These are phyloP conservation scores for Ecdyonurus torrentis DNA, from an alignment of 2,888 invertebrate genomes.

Conservation along the genomic window DNA sequence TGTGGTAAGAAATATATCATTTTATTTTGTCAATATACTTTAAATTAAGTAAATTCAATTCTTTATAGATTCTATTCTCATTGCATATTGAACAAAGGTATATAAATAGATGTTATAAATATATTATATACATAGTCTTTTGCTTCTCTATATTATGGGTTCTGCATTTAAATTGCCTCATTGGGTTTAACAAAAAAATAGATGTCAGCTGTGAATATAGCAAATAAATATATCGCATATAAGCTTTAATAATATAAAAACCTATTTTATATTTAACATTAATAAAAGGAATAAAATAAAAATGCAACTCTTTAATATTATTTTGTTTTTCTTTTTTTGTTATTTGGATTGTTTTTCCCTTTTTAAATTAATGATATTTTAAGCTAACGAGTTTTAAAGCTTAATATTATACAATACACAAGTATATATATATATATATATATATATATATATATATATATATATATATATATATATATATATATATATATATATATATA, in stretches of 20 bases:
- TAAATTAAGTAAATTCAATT: no score
- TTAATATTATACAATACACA: background rate
- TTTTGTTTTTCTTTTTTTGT: background rate
- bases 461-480: no score
- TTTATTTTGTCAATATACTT: no score
- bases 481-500: no score
- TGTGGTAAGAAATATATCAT: no score
- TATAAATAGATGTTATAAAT: no score
- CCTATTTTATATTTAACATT: background rate
- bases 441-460: background rate
- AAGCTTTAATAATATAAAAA: background rate
- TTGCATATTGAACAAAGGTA: no score
- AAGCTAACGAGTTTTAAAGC: background rate
- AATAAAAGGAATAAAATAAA: background rate
- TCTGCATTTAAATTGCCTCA: background rate
- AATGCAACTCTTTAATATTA: background rate
- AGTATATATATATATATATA: background rate
- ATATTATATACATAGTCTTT: no score
- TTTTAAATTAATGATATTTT: no score
- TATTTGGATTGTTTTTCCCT: background rate
- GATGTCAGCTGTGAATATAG: background rate
- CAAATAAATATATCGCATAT: background rate
- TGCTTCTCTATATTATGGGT: no score
- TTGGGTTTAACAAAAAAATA: background rate
- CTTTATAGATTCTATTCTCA: no score